Base-by-base conservation (phyloP, 2,797 vertebrate species). In the Pterois miles region DNA sequence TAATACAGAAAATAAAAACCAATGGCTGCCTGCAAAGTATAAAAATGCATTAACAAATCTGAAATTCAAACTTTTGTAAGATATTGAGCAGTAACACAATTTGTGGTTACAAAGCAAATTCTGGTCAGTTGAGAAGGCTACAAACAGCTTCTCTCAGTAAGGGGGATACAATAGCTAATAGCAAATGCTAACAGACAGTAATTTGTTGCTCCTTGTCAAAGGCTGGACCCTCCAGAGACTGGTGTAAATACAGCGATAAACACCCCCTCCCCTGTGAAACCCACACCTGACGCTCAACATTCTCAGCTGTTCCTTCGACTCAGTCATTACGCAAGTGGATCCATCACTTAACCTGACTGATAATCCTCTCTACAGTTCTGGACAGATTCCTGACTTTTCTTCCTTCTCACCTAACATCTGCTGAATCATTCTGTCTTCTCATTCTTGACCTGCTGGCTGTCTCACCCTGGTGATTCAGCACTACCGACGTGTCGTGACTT, bases 271-370 rank as follows among this genome's bases (percentile, higher is more conserved):
- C 63, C 81, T 75, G 69, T 83, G 85, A 87, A 84, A 83, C 83
- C 86, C 77, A 86, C 86, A 92, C 86, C 90, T 93, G 94, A 93
- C 92, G 80, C 85, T 74, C 65, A 23, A 66, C 92, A 95, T 95
- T 94, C 94, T 68, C 95, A 96, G 95, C 95, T 96, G 95, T 75
- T 91, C 67, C 74, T 64, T 84, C 75, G 25, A 20, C 87, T 95
- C 94, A 82, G 72, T 88, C 90, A 84, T 88, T 89, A 91, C 84
- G 59, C 78, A 91, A 93, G 87, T 62, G 74, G 75, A 80, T 82
- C 84, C 74, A 82, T 85, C 86, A 65, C 82, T 92, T 88, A 86
- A 90, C 86, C 87, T 81, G 52, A 40, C 36, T 57, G 31, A 78
- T 72, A 77, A 59, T 73, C 78, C 69, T 33, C 54, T 63, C 73